phyloP scores from a whole-genome alignment of 2,888 invertebrate genomes.

The Epinotia brunnichana region DNA sequence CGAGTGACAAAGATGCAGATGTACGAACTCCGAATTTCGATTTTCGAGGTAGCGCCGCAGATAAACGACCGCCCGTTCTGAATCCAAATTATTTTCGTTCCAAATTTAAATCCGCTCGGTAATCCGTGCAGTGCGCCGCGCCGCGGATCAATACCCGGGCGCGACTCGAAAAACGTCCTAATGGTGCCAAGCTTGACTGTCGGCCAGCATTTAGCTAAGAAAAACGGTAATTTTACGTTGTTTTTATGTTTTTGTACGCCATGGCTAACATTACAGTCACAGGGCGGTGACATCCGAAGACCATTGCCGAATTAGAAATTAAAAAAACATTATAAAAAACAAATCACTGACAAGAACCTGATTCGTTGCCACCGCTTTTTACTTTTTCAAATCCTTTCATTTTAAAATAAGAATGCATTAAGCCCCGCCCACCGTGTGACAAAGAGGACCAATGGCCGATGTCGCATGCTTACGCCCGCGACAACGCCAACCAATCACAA shows the following conservation, averaged over 20 bases:
- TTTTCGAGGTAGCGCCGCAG: too few species aligned
- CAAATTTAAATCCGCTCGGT: slow-evolving; percentile 7
- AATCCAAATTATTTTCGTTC: background rate
- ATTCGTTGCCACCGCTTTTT: slow-evolving; percentile 2
- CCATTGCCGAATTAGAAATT: background rate
- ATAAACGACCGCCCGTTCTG: slow-evolving; percentile 61
- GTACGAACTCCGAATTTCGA: too few species aligned
- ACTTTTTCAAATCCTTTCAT: slow-evolving; percentile 40
- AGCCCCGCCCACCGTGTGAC: slow-evolving; percentile 72
- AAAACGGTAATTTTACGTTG: background rate
- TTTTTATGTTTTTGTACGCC: too few species aligned
- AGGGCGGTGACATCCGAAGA: background rate
- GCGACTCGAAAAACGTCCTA: slow-evolving; percentile 24
- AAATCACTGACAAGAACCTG: background rate
- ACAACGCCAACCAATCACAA: slow-evolving; percentile 71
- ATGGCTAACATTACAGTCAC: too few species aligned
- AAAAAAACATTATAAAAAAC: slow-evolving; percentile 14
- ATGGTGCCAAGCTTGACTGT: background rate
- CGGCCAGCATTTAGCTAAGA: background rate
- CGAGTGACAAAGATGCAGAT: too few species aligned
- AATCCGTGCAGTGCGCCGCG: slow-evolving; percentile 17
- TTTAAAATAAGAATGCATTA: slow-evolving; percentile 64
- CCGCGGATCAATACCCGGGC: slow-evolving; percentile 27
- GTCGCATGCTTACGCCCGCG: slow-evolving; percentile 75
- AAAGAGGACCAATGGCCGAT: slow-evolving; percentile 73